These are phyloP conservation scores for Diachasmimorpha longicaudata DNA, from an alignment of 1,140 invertebrate genomes.

Conservation along the genomic window DNA sequence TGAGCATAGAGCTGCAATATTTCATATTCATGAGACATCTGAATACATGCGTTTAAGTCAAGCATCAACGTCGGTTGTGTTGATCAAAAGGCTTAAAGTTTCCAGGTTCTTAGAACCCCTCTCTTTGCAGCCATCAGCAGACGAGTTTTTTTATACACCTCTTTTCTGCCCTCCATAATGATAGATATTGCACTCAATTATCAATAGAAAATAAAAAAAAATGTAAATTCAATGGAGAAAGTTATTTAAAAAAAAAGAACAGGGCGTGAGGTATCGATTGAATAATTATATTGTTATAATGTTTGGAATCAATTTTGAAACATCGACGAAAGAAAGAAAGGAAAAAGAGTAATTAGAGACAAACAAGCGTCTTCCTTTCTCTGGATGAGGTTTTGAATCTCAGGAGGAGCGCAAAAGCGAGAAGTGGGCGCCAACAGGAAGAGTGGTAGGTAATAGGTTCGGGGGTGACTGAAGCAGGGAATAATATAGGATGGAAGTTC, in stretches of 20 bases:
- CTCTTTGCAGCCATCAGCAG: neutral
- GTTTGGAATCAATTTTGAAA: neutral
- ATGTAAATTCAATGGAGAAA: too few relatives aligned
- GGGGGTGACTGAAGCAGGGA: neutral
- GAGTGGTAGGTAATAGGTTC: constrained; percentile 22
- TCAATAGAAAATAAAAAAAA: neutral
- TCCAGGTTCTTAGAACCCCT: constrained; percentile 45
- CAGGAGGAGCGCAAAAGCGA: constrained; percentile 38
- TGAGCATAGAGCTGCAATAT: constrained; percentile 23
- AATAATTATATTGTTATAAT: neutral
- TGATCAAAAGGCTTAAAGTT: constrained; percentile 52
- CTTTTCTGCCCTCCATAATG: neutral
- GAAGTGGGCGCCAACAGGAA: constrained; percentile 27
- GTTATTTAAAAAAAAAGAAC: too few relatives aligned
- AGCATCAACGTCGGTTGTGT: constrained; percentile 39
- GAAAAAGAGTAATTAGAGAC: neutral
- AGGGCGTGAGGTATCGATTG: too few relatives aligned
- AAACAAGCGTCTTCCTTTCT: constrained; percentile 45
- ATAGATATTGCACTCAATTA: too few relatives aligned
- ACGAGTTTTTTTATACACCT: neutral
- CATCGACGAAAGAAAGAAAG: neutral
- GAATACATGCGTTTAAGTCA: constrained; percentile 45
- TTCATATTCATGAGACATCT: constrained; percentile 54
- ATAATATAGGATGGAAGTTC: constrained; percentile 35
- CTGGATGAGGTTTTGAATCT: constrained; percentile 23